Conservation (phyloP, 1,140 invertebrate genomes). For the Gonioctena quinquepunctata region DNA sequence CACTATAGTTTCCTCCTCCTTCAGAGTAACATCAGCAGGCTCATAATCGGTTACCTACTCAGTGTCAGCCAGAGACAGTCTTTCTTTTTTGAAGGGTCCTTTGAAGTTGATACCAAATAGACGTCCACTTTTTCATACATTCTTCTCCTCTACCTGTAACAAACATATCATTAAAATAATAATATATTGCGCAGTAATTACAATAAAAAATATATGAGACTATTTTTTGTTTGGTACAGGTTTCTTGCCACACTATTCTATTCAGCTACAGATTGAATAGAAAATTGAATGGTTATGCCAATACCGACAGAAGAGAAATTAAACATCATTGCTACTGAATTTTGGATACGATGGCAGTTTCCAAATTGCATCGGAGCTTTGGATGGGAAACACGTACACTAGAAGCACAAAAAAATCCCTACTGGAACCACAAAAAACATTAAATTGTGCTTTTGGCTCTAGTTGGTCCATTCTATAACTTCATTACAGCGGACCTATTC, state of each 20-base stretch:
- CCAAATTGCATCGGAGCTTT: conserved; percentile 56
- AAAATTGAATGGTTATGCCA: conserved; percentile 40
- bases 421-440: conserved; percentile 56
- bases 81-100: conserved; percentile 20
- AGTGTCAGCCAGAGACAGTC: conserved; percentile 26
- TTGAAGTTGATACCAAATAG: conserved; percentile 21
- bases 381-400: conserved; percentile 57
- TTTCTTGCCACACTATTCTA: conserved; percentile 33
- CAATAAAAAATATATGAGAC: not conserved
- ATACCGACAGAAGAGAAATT: conserved; percentile 36
- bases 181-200: not conserved
- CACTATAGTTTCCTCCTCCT: not conserved
- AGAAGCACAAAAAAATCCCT: conserved; percentile 43
- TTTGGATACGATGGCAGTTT: conserved; percentile 47
- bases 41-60: not conserved
- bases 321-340: conserved; percentile 39
- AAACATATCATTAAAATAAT: not conserved
- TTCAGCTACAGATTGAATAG: conserved; percentile 48
- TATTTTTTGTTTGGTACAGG: conserved; percentile 25
- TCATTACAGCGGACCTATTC: conserved; percentile 53
- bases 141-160: conserved; percentile 19
- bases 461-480: conserved; percentile 54
- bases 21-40: no score
- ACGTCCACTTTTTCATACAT: conserved; percentile 27
- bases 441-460: conserved; percentile 56